These are phyloP conservation scores for Lontra canadensis DNA, from an alignment of 2,113 vertebrate genomes.

Conservation along the genomic window DNA sequence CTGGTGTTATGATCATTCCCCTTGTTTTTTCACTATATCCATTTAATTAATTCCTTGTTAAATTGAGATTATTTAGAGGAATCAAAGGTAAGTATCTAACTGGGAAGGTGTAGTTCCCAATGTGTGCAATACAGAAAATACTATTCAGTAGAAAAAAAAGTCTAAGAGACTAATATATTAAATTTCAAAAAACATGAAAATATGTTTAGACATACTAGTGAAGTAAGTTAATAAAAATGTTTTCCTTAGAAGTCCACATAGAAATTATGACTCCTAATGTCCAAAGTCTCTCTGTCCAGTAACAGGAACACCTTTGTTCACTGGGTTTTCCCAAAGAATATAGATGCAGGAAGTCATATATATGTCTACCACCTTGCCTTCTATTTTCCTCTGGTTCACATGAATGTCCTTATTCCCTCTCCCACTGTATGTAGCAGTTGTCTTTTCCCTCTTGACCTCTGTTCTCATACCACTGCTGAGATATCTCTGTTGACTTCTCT, in stretches of 20 bases:
- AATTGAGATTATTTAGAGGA: slow-evolving; percentile 19
- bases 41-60: not conserved
- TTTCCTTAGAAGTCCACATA: not conserved
- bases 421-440: not conserved
- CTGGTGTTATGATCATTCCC: not conserved
- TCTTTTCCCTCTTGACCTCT: not conserved
- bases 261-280: not conserved
- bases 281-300: not conserved
- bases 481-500: not conserved
- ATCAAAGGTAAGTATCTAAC: not conserved
- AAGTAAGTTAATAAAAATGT: not conserved
- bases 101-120: not conserved
- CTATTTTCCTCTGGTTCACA: not conserved
- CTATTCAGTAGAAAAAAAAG: not conserved
- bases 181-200: not conserved
- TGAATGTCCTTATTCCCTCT: not conserved
- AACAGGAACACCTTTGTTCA: not conserved
- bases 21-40: not conserved
- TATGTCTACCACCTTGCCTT: not conserved
- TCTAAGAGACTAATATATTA: not conserved
- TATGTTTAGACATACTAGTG: not conserved
- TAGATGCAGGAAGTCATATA: not conserved
- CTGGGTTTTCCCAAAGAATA: not conserved
- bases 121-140: not conserved
- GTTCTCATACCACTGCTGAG: not conserved